phyloP scores from a whole-genome alignment of 2,113 vertebrate species.

The Paramisgurnus dabryanus region DNA sequence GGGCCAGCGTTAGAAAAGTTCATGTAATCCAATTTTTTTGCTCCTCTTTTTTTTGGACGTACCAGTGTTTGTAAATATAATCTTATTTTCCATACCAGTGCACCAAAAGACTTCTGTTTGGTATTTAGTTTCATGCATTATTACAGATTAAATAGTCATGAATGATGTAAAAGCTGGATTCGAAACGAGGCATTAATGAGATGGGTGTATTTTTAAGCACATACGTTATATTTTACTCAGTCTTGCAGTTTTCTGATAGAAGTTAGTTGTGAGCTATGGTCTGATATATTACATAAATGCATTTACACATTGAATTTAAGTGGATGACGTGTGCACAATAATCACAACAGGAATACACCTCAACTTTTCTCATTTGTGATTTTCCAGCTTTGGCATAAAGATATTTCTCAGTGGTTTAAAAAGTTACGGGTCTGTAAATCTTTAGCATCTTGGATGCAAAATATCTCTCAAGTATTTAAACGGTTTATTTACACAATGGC shows the following conservation, averaged over 20 bases:
- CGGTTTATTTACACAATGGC: slow-evolving; percentile 26
- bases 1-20: slow-evolving; percentile 52
- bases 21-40: slow-evolving; percentile 63
- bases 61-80: slow-evolving; percentile 67
- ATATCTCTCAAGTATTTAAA: slow-evolving; percentile 31
- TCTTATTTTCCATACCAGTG: slow-evolving; percentile 43
- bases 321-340: slow-evolving; percentile 4
- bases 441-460: slow-evolving; percentile 7
- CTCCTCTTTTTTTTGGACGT: slow-evolving; percentile 41
- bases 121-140: slow-evolving; percentile 40
- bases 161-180: slow-evolving; percentile 26
- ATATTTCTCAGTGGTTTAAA: slow-evolving; percentile 16
- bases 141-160: slow-evolving; percentile 41
- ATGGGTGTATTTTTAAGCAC: slow-evolving; percentile 34
- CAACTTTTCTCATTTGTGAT: background rate
- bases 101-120: slow-evolving; percentile 50
- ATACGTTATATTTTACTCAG: slow-evolving; percentile 6
- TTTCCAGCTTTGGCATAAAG: slow-evolving; percentile 18
- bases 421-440: slow-evolving; percentile 36
- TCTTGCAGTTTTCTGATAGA: background rate
- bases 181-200: slow-evolving; percentile 19
- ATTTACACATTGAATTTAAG: background rate
- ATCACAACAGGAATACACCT: slow-evolving; percentile 29
- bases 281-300: background rate
- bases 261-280: background rate